phyloP scores from a whole-genome alignment of 2,888 invertebrate genomes.

The Abrostola tripartita region DNA sequence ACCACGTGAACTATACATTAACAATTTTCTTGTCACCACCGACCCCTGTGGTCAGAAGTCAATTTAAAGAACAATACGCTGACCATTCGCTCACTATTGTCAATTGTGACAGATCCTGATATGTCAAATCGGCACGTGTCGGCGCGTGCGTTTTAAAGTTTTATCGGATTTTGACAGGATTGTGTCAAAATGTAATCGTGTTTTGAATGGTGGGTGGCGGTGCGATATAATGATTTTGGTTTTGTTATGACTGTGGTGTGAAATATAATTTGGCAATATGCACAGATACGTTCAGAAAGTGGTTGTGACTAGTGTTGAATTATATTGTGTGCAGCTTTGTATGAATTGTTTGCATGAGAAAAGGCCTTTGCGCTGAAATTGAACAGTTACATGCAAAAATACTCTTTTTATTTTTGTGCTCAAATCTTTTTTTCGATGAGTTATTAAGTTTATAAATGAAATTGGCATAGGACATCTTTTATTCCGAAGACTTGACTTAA shows the following conservation, averaged over 20 bases:
- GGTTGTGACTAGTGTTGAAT: background rate
- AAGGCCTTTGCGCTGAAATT: too few species aligned
- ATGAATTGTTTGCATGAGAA: too few species aligned
- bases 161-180: conserved; percentile 78
- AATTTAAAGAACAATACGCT: conserved; percentile 73
- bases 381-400: too few species aligned
- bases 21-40: conserved; percentile 52
- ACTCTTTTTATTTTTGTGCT: too few species aligned
- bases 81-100: conserved; percentile 70
- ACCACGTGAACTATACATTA: conserved; percentile 11
- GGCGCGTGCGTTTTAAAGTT: conserved; percentile 81
- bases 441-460: too few species aligned
- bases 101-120: conserved; percentile 74
- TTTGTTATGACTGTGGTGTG: conserved; percentile 52
- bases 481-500: too few species aligned
- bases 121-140: conserved; percentile 82
- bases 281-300: conserved; percentile 1
- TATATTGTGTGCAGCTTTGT: too few species aligned
- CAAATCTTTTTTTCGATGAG: too few species aligned
- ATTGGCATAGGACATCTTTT: too few species aligned
- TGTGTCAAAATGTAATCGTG: conserved; percentile 72
- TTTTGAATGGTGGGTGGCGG: conserved; percentile 66
- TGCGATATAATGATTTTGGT: conserved; percentile 59
- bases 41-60: conserved; percentile 69
- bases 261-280: conserved; percentile 39